Base-by-base conservation (phyloP, 2,113 vertebrate species). In the Megaceryle maxima region DNA sequence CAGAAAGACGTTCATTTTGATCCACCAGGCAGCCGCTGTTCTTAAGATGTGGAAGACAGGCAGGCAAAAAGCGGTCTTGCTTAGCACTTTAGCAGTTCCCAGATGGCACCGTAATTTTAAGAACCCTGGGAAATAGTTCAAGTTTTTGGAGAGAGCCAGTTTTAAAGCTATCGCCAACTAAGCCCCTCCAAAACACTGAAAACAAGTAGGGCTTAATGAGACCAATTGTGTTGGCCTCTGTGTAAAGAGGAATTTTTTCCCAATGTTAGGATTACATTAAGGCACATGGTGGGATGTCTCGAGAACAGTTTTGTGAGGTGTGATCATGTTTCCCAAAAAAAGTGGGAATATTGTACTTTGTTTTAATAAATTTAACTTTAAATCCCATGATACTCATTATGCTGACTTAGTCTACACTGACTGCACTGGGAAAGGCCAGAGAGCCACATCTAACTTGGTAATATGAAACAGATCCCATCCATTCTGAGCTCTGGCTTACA, bases 251-350 rank as follows among this genome's bases (percentile, higher is more conserved):
- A 90, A 67, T 94, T 92, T 88, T 87, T 96, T 93, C 86, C 74
- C 83, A 89, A 57, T 73, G 44, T 87, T 83, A 92, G n/a, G 19
- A 76, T 87, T 76, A 82, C 41, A 43, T 88, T 96, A 97, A 97
- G 97, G 97, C 95, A 97, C 94, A 60, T 33, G 66, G 68, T 96
- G 68, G 90, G 94, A 88, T 91, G 70, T 92, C 91, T 95, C 83
- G 73, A 95, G 91, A 91, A 90, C 84, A 96, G 96, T 94, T 93
- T 92, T 95, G 83, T 94, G 91, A 97, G 91, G 92, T 96, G 94
- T 64, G 64, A 92, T 83, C 83, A 72, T 79, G 88, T 91, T 93
- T 94, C 76, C 81, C 16, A 1, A 93, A 90, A 88, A 90, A 92
- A 93, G 43, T 3, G 10, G 83, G 81, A 96, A 92, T 83, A 92